A percentile compares a stretch with the other conserved stretches of the same genome.
phyloP scores from a whole-genome alignment of 2,888 invertebrate species.

The Ormyrus nitidulus region DNA sequence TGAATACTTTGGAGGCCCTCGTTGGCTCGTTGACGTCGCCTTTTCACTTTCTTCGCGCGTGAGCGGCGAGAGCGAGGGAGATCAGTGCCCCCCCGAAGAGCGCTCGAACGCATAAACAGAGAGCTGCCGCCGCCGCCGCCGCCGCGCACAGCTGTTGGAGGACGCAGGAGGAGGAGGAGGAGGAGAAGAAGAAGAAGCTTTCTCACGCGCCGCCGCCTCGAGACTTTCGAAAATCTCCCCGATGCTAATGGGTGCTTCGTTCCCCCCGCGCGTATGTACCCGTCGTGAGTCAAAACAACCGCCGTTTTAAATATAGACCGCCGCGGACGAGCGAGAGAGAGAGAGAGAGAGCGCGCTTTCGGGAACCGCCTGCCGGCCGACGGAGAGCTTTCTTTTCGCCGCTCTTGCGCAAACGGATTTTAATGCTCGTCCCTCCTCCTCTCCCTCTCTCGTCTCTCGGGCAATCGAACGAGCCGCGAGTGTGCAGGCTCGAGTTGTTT shows the following conservation, averaged over 20 bases:
- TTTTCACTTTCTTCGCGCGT: not conserved
- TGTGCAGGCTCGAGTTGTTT: too few species aligned
- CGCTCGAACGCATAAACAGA: not conserved
- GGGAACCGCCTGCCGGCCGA: too few species aligned
- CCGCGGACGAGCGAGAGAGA: too few species aligned
- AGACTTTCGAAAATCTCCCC: not conserved
- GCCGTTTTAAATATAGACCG: too few species aligned
- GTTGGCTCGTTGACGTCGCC: not conserved
- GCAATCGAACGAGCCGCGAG: too few species aligned
- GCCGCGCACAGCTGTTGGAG: not conserved
- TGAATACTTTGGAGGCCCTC: not conserved
- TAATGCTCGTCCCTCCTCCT: too few species aligned
- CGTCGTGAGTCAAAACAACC: too few species aligned
- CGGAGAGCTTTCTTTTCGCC: too few species aligned
- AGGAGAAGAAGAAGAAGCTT: not conserved
- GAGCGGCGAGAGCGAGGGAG: not conserved
- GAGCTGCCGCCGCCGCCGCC: not conserved
- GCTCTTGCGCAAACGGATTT: too few species aligned
- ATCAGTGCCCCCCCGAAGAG: conserved; percentile 2
- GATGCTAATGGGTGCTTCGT: too few species aligned
- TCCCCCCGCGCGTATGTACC: not conserved
- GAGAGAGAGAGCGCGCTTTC: too few species aligned
- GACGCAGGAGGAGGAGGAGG: not conserved
- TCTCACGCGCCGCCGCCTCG: conserved; percentile 13
- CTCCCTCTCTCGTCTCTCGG: too few species aligned